phyloP scores from a whole-genome alignment of 2,888 invertebrate species.

The Dascillus cervinus region DNA sequence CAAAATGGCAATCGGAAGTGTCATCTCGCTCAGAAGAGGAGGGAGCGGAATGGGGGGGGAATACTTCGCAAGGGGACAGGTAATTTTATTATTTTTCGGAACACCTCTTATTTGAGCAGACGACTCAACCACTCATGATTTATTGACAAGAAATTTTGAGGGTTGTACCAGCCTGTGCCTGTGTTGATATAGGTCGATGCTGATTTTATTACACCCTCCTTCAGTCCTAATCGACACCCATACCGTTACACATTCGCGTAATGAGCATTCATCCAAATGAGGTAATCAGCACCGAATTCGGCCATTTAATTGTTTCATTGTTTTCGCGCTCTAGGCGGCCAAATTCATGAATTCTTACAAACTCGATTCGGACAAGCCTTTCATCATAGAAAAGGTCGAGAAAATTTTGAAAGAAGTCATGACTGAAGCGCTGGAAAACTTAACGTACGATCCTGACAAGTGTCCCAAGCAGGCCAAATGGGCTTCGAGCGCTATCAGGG shows the following conservation, averaged over 20 bases:
- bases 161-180: too few species aligned
- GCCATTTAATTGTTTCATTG: neutral
- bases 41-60: constrained; percentile 16
- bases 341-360: constrained; percentile 59
- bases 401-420: constrained; percentile 53
- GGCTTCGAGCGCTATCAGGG: constrained; percentile 53
- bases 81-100: constrained; percentile 11
- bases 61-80: constrained; percentile 21
- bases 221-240: too few species aligned
- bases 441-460: constrained; percentile 53
- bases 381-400: constrained; percentile 53
- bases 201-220: too few species aligned
- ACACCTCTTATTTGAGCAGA: too few species aligned
- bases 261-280: too few species aligned
- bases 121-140: too few species aligned
- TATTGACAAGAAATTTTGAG: too few species aligned
- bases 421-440: constrained; percentile 49
- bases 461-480: constrained; percentile 50
- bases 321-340: constrained; percentile 29
- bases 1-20: constrained; percentile 21
- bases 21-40: constrained; percentile 22
- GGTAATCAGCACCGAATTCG: too few species aligned
- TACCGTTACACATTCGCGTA: too few species aligned
- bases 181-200: too few species aligned
- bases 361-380: constrained; percentile 54